Percentiles rank a stretch among this genome's conserved stretches.
Evolutionary conservation across 2,888 invertebrate genomes (phyloP).

Genomic region (Emmelina monodactyla): DNA sequence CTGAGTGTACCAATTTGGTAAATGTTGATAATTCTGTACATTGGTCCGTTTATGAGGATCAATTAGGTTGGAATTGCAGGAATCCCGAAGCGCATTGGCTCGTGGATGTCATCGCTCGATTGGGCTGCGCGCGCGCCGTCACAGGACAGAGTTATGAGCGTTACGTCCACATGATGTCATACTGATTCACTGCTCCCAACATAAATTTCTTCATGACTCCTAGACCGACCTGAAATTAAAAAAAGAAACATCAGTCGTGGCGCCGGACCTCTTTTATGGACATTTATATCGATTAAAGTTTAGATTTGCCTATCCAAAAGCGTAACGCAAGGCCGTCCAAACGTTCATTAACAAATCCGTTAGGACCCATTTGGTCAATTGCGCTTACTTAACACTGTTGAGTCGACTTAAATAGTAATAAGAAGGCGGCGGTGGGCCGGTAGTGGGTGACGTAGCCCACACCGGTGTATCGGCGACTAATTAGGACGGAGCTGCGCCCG

Average conservation of each 20-base stretch:
- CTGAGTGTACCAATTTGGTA: too few relatives aligned
- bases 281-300: slow-evolving; percentile 5
- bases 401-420: slow-evolving; percentile 34
- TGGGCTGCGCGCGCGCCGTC: slow-evolving; percentile 31
- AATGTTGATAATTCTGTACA: too few relatives aligned
- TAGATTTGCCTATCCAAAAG: slow-evolving; percentile 7
- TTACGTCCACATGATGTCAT: slow-evolving; percentile 44
- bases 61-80: slow-evolving; percentile 36
- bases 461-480: slow-evolving; percentile 31
- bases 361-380: slow-evolving; percentile 24
- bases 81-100: slow-evolving; percentile 36
- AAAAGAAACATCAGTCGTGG: background rate
- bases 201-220: slow-evolving; percentile 24
- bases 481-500: slow-evolving; percentile 35
- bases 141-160: slow-evolving; percentile 13
- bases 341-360: slow-evolving; percentile 23
- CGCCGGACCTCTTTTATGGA: too few relatives aligned
- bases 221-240: slow-evolving; percentile 5
- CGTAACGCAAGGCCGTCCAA: slow-evolving; percentile 14
- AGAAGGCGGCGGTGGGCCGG: slow-evolving; percentile 36
- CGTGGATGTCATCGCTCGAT: slow-evolving; percentile 58
- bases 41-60: slow-evolving; percentile 24
- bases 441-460: slow-evolving; percentile 46
- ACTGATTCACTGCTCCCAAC: slow-evolving; percentile 55
- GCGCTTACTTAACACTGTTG: slow-evolving; percentile 19